These are phyloP conservation scores for Amiota mariae DNA, from an alignment of 2,888 invertebrate species.

Conservation along the genomic window DNA sequence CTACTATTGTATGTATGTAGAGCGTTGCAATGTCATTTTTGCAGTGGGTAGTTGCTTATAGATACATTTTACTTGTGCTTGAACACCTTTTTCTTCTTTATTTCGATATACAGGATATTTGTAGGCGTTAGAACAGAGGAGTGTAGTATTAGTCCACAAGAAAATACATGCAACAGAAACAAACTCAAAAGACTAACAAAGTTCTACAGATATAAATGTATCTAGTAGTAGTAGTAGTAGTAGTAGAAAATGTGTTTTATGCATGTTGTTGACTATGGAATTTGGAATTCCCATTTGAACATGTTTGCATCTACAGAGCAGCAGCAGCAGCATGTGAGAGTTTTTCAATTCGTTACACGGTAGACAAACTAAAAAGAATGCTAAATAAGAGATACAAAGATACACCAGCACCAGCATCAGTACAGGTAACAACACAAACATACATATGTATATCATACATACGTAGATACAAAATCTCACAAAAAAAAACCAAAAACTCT, in stretches of 20 bases:
- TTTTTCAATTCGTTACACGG: background rate
- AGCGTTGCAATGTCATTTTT: slow-evolving; percentile 11
- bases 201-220: background rate
- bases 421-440: background rate
- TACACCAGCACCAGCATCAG: background rate
- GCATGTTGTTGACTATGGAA: slow-evolving; percentile 4
- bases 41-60: slow-evolving; percentile 3
- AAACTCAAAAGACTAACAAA: background rate
- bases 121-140: slow-evolving; percentile 16
- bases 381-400: background rate
- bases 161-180: background rate
- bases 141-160: background rate
- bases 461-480: background rate
- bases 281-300: slow-evolving; percentile 27
- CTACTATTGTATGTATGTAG: no score
- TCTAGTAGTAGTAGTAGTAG: background rate
- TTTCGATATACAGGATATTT: background rate
- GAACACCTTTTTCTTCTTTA: no score
- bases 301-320: slow-evolving; percentile 14
- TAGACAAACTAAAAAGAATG: slow-evolving; percentile 16
- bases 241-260: background rate
- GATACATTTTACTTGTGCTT: background rate
- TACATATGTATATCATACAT: no score
- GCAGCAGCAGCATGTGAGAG: slow-evolving; percentile 20
- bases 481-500: background rate